These are phyloP conservation scores for Eira barbara DNA, from an alignment of 2,113 vertebrate species.

Conservation along the genomic window DNA sequence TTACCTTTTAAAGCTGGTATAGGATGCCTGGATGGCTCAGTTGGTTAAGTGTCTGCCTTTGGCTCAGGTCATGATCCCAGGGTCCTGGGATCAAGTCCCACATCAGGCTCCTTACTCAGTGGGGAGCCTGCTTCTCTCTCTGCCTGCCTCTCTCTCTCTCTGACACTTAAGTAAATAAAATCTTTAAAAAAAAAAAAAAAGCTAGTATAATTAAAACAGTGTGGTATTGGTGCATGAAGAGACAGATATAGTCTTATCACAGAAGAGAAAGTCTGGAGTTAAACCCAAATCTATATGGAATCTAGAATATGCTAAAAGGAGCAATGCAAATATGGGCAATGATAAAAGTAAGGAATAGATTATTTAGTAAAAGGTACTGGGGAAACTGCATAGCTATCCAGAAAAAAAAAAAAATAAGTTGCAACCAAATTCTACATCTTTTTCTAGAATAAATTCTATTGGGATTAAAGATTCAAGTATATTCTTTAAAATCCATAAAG, in stretches of 20 bases:
- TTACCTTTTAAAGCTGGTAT: neutral
- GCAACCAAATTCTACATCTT: constrained; percentile 22
- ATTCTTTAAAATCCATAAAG: neutral
- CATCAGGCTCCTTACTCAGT: neutral
- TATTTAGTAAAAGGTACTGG: neutral
- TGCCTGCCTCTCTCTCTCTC: too few species aligned
- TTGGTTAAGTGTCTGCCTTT: neutral
- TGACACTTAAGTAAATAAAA: neutral
- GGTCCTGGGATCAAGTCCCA: neutral
- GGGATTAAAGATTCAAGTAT: neutral
- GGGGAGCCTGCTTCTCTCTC: neutral
- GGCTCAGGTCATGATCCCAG: neutral
- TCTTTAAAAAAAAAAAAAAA: neutral
- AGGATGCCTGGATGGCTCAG: neutral
- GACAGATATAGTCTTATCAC: neutral
- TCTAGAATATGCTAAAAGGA: neutral
- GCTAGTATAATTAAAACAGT: neutral
- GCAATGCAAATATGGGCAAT: neutral
- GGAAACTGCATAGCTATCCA: neutral
- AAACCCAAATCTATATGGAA: neutral
- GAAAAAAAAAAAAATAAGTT: neutral
- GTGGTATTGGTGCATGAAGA: neutral
- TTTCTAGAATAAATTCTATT: neutral
- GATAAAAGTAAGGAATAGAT: neutral
- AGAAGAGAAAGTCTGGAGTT: constrained; percentile 2